phyloP scores from a whole-genome alignment of 92 coral and sea anemone genomes.

The Zoanthus sansibaricus region DNA sequence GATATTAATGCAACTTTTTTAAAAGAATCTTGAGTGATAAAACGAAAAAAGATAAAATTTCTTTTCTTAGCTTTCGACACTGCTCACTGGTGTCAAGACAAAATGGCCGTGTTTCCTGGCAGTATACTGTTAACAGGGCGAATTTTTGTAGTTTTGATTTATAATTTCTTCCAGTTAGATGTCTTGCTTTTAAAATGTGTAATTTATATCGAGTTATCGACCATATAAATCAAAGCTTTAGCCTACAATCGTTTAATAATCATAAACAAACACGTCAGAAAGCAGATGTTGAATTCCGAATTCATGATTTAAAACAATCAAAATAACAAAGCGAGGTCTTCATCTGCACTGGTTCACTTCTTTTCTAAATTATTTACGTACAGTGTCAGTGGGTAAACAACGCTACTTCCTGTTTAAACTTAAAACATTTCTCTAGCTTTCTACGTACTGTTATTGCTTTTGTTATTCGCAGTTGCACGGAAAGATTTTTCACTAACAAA shows the following conservation, averaged over 20 bases:
- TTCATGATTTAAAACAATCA: not conserved
- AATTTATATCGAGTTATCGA: not conserved
- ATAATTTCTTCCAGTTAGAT: not conserved
- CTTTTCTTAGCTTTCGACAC: not conserved
- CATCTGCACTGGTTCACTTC: not conserved
- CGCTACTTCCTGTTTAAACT: not conserved
- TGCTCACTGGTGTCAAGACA: no score
- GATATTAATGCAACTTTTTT: not conserved
- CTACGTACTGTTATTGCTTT: not conserved
- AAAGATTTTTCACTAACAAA: not conserved
- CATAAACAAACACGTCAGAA: not conserved
- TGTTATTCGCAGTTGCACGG: not conserved
- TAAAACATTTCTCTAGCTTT: not conserved
- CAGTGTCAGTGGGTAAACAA: not conserved
- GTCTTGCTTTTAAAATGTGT: not conserved
- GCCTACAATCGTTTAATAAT: not conserved
- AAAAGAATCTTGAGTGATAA: not conserved
- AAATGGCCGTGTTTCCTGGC: no score
- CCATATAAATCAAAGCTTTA: not conserved
- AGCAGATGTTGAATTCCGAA: not conserved
- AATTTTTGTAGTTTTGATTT: no score
- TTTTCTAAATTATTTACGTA: constrained; percentile 10
- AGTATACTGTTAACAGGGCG: no score
- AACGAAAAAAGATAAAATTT: not conserved
- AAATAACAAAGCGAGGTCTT: not conserved